phyloP scores from a whole-genome alignment of 2,888 invertebrate genomes.

The Junonia oenone region DNA sequence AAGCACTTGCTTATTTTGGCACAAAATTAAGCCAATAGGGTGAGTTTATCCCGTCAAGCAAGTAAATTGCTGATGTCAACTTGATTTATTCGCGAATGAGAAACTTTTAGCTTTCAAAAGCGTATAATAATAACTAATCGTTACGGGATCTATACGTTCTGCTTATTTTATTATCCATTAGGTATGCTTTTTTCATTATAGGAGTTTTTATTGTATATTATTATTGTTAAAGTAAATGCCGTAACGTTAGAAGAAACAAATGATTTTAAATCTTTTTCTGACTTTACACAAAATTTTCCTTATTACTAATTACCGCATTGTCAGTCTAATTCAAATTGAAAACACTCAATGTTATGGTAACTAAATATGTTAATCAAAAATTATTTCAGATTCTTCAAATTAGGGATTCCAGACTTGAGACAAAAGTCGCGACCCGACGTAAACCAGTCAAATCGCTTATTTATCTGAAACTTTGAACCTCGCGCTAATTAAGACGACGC shows the following conservation, averaged over 20 bases:
- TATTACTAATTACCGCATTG: too few species aligned
- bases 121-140: slow-evolving; percentile 10
- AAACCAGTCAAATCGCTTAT: slow-evolving; percentile 12
- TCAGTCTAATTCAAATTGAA: too few species aligned
- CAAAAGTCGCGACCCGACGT: slow-evolving; percentile 5
- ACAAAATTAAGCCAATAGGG: slow-evolving; percentile 4
- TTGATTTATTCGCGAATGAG: slow-evolving; percentile 17
- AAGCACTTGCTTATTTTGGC: slow-evolving; percentile 11
- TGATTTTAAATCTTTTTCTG: too few species aligned
- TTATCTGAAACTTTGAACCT: slow-evolving; percentile 14
- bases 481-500: slow-evolving; percentile 13
- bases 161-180: neutral
- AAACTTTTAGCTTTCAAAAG: slow-evolving; percentile 16
- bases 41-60: slow-evolving; percentile 17
- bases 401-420: neutral
- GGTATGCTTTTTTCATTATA: neutral
- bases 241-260: too few species aligned
- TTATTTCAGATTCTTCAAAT: too few species aligned
- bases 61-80: slow-evolving; percentile 18
- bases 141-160: slow-evolving; percentile 5
- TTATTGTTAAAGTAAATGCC: too few species aligned
- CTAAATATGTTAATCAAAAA: neutral
- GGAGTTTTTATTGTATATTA: too few species aligned
- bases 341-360: neutral
- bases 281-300: too few species aligned